Evolutionary conservation across 2,888 invertebrate species (phyloP), one percentile per base, ranked within the genome.

Genomic region (Epiblema foenella): DNA sequence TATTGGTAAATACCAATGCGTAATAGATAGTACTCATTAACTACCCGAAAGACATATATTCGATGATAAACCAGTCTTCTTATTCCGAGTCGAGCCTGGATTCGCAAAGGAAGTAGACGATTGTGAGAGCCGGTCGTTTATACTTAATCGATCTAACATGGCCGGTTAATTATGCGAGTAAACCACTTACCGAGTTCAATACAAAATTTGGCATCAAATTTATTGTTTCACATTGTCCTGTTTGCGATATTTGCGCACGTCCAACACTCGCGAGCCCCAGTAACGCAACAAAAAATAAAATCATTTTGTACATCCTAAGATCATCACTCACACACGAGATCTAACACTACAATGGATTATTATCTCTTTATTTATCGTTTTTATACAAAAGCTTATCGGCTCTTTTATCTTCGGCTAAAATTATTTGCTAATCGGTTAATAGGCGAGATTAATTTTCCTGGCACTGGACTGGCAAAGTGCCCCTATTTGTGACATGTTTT

Each of bases 361-460:
- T 78, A 81, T 83, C 81, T 78, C 76, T 18, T 51, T 0, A 39
- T 70, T 78, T 82, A 79, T 81, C 80, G 78, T 78, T 80, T 84
- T 82, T 86, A 86, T 85, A 85, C 75, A 75, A 81, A 78, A 84
- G 81, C 80, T 86, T 87, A 88, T 88, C 88, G 68, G 24, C n/a
- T 2, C 24, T 54, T 52, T 70, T 72, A 74, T 73, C 69, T 56
- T 58, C 49, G 20, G 56, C 60, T 65, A 60, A 74, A 75, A 69
- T 67, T 72, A 69, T 60, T 66, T 46, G 24, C 69, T 73, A 75
- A 75, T 74, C 69, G 18, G 46, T 24, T 66, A 17, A 49, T 52
- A 60, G 59, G 66, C 56, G 56, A 59, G 69, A 46, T 65, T 65
- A 69, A 58, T 52, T 42, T 39, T 20, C 46, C 18, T 1, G 4